Evolutionary conservation across 2,113 vertebrate genomes (phyloP).

Genomic region (Melanerpes aurifrons): DNA sequence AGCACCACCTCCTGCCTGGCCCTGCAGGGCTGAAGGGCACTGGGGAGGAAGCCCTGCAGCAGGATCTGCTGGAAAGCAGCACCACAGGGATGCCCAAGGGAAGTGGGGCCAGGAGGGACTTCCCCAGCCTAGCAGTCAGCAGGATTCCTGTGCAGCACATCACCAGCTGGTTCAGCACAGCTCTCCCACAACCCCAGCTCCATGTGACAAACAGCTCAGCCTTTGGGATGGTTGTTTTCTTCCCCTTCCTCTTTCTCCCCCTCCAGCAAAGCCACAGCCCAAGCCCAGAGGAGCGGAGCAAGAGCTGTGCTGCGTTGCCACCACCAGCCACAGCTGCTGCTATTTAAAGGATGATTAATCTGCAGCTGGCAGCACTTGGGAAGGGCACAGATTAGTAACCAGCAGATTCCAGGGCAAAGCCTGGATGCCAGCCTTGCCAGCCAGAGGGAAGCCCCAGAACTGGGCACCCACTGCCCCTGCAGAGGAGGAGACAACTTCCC

Average conservation of each 20-base stretch:
- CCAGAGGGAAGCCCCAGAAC: not conserved
- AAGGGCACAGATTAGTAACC: not conserved
- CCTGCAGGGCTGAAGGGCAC: not conserved
- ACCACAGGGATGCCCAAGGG: not conserved
- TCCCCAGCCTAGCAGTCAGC: not conserved
- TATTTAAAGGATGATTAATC: constrained; percentile 22
- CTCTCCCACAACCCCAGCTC: not conserved
- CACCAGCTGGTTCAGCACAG: not conserved
- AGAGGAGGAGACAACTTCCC: rapidly evolving
- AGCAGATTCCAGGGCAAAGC: not conserved
- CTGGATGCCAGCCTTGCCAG: rapidly evolving
- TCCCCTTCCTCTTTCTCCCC: not conserved
- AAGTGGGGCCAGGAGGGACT: rapidly evolving
- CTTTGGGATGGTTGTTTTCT: too few relatives aligned
- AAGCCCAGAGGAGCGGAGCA: not conserved
- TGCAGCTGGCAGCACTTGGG: not conserved
- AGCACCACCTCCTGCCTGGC: too few relatives aligned
- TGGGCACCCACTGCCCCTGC: rapidly evolving
- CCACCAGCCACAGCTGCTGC: not conserved
- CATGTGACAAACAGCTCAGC: not conserved
- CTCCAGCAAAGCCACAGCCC: not conserved
- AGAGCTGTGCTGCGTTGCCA: not conserved
- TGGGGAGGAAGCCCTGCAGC: too few relatives aligned
- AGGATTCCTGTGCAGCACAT: rapidly evolving
- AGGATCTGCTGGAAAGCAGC: too few relatives aligned